Conservation (phyloP, 2,888 invertebrate genomes). For the Mellilla xanthometata region DNA sequence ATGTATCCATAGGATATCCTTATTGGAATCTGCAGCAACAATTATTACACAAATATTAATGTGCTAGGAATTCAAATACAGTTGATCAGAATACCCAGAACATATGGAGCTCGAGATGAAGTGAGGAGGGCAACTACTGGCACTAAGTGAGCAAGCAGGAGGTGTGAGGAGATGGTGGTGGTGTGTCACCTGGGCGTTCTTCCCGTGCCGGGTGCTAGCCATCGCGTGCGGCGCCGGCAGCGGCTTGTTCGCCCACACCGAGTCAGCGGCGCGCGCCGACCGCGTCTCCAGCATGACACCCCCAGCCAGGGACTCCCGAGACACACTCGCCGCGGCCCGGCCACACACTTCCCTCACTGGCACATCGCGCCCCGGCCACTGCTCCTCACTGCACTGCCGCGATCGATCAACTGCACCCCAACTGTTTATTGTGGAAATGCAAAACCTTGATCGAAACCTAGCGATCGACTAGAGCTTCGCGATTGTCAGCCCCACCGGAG, state of each 20-base stretch:
- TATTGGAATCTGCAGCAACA: slow-evolving; percentile 19
- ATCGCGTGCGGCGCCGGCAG: slow-evolving; percentile 82
- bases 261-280: slow-evolving; percentile 88
- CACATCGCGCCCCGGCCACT: slow-evolving; percentile 27
- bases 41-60: not conserved
- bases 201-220: slow-evolving; percentile 85
- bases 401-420: slow-evolving; percentile 40
- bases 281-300: slow-evolving; percentile 88
- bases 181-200: slow-evolving; percentile 84
- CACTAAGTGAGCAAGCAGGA: too few relatives aligned
- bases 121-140: too few relatives aligned
- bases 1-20: slow-evolving; percentile 27
- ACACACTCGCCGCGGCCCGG: slow-evolving; percentile 38
- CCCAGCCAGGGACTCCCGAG: slow-evolving; percentile 48
- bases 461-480: slow-evolving; percentile 50
- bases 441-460: slow-evolving; percentile 65
- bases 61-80: too few relatives aligned
- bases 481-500: slow-evolving; percentile 29
- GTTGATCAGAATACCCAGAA: too few relatives aligned
- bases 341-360: slow-evolving; percentile 64
- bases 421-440: slow-evolving; percentile 66
- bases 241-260: slow-evolving; percentile 85
- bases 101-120: too few relatives aligned
- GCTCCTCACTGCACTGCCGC: slow-evolving; percentile 50
- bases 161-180: slow-evolving; percentile 1